Base-by-base conservation (phyloP, 2,113 vertebrate genomes). In the Platichthys flesus region DNA sequence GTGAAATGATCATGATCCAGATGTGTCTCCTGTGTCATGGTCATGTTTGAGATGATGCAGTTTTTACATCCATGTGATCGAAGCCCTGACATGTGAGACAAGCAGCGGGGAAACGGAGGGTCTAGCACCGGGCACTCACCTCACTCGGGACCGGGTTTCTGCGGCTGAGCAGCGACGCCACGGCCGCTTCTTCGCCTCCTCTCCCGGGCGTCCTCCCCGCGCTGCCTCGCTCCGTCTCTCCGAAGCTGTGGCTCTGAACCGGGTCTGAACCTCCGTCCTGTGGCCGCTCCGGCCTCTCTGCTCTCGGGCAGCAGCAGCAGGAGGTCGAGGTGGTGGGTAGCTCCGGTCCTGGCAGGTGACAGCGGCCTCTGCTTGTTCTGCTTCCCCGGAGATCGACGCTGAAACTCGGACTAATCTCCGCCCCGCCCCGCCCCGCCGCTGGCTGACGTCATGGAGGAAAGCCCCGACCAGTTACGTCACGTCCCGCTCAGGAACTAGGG, bases 361-460 rank as follows among this genome's bases (percentile, higher is more conserved):
- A 20, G 74, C 66, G 68, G 84, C 49, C 72, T 74, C 40, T 51
- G 21, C n/a, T 72, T 13, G 35, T 54, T 15, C 58, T 71, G 60
- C 21, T 18, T 45, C 18, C 58, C 56, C 18, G 55, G 40, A 84
- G 70, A 13, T 54, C 69, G 31, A 55, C 63, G 47, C 3, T 56
- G 23, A 67, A n/a, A 67, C 49, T 78, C 76, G 16, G 60, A 21
- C 60, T 58, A 26, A 73, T 85, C 77, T 80, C 84, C 58, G 82
- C 88, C 76, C 57, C 60, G 65, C 75, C 2, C 55, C 65, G 65
- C 75, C 2, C 55, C 65, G 65, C 76, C 3, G 23, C 52, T 9
- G 3, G 42, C 67, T 40, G 80, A 91, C 94, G 93, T 94, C 88
- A 91, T 23, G 63, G 63, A 94, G 93, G 93, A 94, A 94, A 94